phyloP scores from a whole-genome alignment of 2,888 invertebrate species.

The Drosophila niveifrons region DNA sequence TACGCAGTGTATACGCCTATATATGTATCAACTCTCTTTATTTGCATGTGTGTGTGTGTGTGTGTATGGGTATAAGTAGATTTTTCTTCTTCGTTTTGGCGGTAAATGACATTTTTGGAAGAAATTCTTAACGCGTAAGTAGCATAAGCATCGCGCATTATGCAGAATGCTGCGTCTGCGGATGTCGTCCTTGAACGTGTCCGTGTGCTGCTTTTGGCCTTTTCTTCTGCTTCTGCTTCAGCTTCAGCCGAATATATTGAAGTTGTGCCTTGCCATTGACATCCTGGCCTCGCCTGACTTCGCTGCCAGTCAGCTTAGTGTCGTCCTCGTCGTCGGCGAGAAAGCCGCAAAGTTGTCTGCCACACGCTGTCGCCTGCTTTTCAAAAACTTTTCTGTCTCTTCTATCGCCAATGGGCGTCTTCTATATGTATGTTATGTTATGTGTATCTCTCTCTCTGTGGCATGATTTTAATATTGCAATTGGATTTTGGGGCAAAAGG shows the following conservation, averaged over 20 bases:
- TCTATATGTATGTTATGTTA: constrained; percentile 7
- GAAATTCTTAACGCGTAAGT: constrained; percentile 65
- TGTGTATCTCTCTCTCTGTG: constrained; percentile 12
- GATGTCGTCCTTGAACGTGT: constrained; percentile 71
- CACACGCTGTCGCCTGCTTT: constrained; percentile 59
- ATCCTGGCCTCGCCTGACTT: constrained; percentile 42
- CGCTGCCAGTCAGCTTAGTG: constrained; percentile 69
- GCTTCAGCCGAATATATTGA: background rate
- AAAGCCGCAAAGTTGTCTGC: constrained; percentile 72
- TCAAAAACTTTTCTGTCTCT: constrained; percentile 57
- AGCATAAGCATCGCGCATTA: constrained; percentile 65
- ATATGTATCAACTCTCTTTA: background rate
- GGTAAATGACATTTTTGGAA: constrained; percentile 66
- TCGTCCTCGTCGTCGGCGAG: constrained; percentile 28
- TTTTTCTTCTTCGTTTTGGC: constrained; percentile 21
- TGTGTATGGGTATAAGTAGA: constrained; percentile 18
- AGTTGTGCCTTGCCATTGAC: constrained; percentile 37
- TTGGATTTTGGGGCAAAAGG: constrained; percentile 61
- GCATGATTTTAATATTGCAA: constrained; percentile 79
- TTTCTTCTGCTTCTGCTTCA: constrained; percentile 13
- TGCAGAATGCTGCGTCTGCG: constrained; percentile 35
- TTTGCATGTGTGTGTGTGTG: constrained; percentile 14
- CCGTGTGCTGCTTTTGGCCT: constrained; percentile 52
- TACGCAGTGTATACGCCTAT: constrained; percentile 8
- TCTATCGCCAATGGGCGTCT: constrained; percentile 22